Percentiles rank a stretch among this genome's conserved stretches.
phyloP scores from a whole-genome alignment of 2,888 invertebrate genomes.

The Tiphia femorata region DNA sequence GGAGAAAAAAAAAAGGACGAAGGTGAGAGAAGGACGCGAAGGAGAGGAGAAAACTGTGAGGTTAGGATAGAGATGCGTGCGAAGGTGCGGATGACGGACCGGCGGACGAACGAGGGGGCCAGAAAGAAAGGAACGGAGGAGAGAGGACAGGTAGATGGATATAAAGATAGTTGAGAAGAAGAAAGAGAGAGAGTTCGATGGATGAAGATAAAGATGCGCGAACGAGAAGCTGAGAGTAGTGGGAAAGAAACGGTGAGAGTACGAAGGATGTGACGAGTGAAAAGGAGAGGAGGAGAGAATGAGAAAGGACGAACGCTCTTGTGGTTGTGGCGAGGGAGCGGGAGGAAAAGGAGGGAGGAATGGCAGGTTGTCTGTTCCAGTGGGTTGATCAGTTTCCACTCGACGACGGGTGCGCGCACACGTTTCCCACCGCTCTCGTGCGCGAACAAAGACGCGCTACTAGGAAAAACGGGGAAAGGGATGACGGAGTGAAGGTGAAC shows the following conservation, averaged over 20 bases:
- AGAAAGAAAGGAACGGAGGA: background rate
- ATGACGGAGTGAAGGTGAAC: too few species aligned
- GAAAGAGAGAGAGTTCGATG: conserved; percentile 24
- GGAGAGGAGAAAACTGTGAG: background rate
- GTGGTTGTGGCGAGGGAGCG: too few species aligned
- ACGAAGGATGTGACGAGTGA: conserved; percentile 35
- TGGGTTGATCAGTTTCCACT: conserved; percentile 56
- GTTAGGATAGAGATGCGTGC: too few species aligned
- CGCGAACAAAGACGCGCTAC: background rate
- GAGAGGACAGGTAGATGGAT: background rate
- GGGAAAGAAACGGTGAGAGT: conserved; percentile 41
- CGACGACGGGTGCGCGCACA: conserved; percentile 47
- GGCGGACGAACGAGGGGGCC: background rate
- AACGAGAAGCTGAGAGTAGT: background rate
- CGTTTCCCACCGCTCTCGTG: conserved; percentile 15
- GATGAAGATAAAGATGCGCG: background rate
- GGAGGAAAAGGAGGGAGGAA: conserved; percentile 43
- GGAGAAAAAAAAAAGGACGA: background rate
- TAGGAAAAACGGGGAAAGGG: background rate
- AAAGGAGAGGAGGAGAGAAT: background rate
- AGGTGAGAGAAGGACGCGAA: background rate
- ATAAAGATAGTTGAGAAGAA: background rate
- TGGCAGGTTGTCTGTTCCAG: conserved; percentile 46
- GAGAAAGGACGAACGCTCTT: conserved; percentile 3
- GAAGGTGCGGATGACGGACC: background rate